Conservation (phyloP, 2,888 invertebrate genomes). For the Cynaeus angustus region DNA sequence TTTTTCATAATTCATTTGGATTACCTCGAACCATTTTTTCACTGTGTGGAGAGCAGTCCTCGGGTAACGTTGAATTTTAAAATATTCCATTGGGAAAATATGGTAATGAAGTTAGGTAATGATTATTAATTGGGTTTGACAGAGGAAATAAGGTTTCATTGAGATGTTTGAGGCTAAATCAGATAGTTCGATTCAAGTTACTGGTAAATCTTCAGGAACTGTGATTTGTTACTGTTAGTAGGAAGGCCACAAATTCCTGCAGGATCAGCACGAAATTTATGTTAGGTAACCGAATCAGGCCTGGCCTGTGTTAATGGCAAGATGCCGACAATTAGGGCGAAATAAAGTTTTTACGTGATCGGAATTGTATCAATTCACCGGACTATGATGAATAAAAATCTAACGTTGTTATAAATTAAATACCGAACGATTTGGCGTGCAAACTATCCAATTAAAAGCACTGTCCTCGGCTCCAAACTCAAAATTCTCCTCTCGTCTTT, state of each 20-base stretch:
- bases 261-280: conserved; percentile 38
- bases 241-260: conserved; percentile 31
- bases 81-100: conserved; percentile 7
- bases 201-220: conserved; percentile 16
- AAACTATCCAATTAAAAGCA: too few species aligned
- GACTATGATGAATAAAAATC: too few species aligned
- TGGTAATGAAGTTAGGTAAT: conserved; percentile 13
- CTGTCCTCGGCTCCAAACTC: too few species aligned
- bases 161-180: not conserved
- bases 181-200: conserved; percentile 13
- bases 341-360: conserved; percentile 7
- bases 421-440: too few species aligned
- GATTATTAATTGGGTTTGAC: conserved; percentile 23
- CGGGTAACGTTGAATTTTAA: not conserved
- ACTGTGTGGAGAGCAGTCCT: not conserved
- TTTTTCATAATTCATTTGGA: conserved; percentile 17
- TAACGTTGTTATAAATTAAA: too few species aligned
- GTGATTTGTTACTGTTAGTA: conserved; percentile 39
- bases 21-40: not conserved
- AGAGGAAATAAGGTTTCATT: conserved; percentile 6
- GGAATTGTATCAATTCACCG: too few species aligned
- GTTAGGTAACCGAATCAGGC: conserved; percentile 29
- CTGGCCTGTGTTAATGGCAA: conserved; percentile 21
- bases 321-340: conserved; percentile 22
- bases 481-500: conserved; percentile 4